Conservation (phyloP, 2,113 vertebrate genomes). For the Sporophila hypoxantha region DNA sequence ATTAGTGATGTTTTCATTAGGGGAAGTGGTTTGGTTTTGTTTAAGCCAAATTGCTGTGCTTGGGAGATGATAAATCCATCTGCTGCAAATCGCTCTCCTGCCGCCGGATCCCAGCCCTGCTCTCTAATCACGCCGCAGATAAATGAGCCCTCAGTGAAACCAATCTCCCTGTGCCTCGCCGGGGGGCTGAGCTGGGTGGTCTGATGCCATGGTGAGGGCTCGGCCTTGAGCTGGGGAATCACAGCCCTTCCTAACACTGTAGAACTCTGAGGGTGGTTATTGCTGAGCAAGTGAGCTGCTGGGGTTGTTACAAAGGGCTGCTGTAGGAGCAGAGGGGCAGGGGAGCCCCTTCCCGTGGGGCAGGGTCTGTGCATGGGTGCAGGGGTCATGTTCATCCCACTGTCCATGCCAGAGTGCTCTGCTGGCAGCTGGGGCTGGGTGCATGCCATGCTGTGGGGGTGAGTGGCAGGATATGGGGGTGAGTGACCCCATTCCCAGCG, state of each 20-base stretch:
- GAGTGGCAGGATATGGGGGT: fast-evolving
- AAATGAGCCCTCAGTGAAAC: conserved; percentile 32
- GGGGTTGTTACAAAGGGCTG: background rate
- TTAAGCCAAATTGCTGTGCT: conserved; percentile 59
- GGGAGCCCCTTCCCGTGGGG: background rate
- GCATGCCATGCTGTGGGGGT: background rate
- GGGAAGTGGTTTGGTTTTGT: conserved; percentile 58
- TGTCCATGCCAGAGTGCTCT: background rate
- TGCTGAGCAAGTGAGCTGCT: background rate
- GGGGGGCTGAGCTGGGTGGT: background rate
- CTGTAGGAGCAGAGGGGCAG: background rate
- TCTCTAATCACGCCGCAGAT: conserved; percentile 1
- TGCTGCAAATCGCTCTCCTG: conserved; percentile 35
- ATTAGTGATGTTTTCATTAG: conserved; percentile 63
- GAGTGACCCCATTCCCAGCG: fast-evolving
- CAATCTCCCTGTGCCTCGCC: background rate
- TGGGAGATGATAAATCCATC: conserved; percentile 59
- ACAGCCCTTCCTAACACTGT: background rate
- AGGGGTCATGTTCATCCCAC: background rate
- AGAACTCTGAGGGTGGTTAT: background rate
- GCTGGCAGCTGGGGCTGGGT: background rate
- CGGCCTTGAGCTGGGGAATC: background rate
- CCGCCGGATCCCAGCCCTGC: background rate
- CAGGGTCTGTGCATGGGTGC: background rate
- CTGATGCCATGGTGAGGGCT: background rate